Percentiles rank a stretch among this genome's conserved stretches.
Evolutionary conservation across 2,888 invertebrate genomes (phyloP).

Genomic region (Megalurothrips usitatus): DNA sequence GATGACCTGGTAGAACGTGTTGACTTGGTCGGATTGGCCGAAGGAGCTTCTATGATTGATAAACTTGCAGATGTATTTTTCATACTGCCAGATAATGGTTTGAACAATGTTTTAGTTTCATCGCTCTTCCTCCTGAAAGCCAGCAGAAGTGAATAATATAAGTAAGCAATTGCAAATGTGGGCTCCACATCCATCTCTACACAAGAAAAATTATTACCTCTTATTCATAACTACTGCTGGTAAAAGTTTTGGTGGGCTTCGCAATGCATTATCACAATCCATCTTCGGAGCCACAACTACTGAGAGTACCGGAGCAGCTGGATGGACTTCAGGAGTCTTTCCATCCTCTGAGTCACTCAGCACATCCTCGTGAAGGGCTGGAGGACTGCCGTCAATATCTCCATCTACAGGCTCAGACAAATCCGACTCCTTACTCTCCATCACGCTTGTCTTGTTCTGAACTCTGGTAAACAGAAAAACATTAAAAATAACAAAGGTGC

Average conservation of each 20-base stretch:
- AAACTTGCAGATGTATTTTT: conserved; percentile 1
- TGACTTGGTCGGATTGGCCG: background rate
- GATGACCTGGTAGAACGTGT: conserved; percentile 54
- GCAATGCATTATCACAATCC: background rate
- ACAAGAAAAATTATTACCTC: background rate
- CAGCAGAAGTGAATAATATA: background rate
- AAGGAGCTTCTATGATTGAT: background rate
- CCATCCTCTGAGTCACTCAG: background rate
- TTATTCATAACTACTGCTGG: background rate
- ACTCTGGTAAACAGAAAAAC: background rate
- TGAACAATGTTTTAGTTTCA: background rate
- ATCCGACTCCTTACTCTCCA: background rate
- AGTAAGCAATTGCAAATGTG: background rate
- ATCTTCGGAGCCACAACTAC: background rate
- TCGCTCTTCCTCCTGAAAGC: background rate
- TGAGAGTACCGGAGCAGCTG: background rate
- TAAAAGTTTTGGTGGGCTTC: background rate
- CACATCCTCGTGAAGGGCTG: background rate
- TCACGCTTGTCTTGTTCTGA: background rate
- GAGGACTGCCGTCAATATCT: background rate
- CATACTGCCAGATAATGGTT: background rate
- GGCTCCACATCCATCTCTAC: background rate
- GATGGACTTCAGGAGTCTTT: background rate
- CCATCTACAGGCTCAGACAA: background rate
- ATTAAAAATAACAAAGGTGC: background rate